These are phyloP conservation scores for Mimachlamys varia DNA, from an alignment of 2,888 invertebrate species.

Conservation along the genomic window DNA sequence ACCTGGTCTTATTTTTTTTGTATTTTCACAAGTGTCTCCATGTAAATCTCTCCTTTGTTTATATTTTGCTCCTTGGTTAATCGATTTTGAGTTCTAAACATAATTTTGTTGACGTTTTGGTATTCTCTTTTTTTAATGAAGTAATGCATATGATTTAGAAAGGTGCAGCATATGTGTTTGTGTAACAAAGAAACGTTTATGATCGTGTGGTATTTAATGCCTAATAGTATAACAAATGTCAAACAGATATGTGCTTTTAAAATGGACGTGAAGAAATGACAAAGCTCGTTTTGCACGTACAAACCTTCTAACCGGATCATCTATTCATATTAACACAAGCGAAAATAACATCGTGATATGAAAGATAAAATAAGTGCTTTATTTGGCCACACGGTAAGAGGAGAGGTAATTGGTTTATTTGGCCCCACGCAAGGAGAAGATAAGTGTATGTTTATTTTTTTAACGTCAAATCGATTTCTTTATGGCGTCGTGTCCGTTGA, in stretches of 20 bases:
- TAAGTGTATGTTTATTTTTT: background rate
- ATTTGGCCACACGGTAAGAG: background rate
- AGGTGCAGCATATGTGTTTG: too few species aligned
- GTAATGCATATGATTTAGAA: too few species aligned
- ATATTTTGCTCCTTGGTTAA: too few species aligned
- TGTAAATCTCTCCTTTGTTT: too few species aligned
- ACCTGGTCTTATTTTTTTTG: too few species aligned
- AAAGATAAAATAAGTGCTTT: background rate
- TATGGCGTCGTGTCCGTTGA: background rate
- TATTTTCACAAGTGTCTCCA: too few species aligned
- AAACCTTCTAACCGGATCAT: background rate
- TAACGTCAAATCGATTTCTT: background rate
- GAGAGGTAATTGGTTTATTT: background rate
- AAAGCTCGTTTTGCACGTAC: background rate
- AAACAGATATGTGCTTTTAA: background rate
- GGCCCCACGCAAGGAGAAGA: background rate
- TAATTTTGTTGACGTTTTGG: too few species aligned
- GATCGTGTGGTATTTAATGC: background rate
- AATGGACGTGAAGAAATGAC: background rate
- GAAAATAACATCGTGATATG: background rate
- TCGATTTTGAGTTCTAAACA: too few species aligned
- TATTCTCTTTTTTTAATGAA: too few species aligned
- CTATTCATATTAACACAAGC: background rate
- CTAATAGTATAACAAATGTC: background rate
- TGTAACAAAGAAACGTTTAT: background rate